phyloP scores from a whole-genome alignment of 2,888 invertebrate genomes.

The Drosophila peninsularis region DNA sequence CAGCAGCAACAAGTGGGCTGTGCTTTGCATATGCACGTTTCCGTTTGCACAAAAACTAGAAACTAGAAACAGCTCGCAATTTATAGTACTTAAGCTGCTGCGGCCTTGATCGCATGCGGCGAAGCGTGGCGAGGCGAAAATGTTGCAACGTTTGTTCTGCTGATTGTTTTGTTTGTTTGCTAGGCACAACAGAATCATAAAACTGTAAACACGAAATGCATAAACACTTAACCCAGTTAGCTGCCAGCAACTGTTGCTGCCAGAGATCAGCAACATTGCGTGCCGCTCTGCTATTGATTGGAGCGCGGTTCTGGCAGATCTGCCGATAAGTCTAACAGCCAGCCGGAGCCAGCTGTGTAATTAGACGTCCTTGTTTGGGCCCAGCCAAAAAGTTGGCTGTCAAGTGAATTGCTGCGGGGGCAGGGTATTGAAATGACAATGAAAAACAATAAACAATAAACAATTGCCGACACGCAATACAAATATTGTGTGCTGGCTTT shows the following conservation, averaged over 20 bases:
- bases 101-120: conserved; percentile 65
- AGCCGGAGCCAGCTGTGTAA: no score
- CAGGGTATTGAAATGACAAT: background rate
- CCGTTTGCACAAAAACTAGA: conserved; percentile 49
- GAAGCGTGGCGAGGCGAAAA: conserved; percentile 38
- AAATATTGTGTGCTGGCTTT: conserved; percentile 24
- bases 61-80: conserved; percentile 47
- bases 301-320: conserved; percentile 36
- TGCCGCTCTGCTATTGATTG: conserved; percentile 65
- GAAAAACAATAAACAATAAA: background rate
- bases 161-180: conserved; percentile 66
- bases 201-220: conserved; percentile 61
- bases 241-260: conserved; percentile 30
- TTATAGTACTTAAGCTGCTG: conserved; percentile 60
- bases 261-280: conserved; percentile 46
- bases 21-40: conserved; percentile 63
- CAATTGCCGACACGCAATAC: conserved; percentile 24
- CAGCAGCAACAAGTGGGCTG: conserved; percentile 30
- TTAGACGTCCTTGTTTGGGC: conserved; percentile 49
- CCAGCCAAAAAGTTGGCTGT: conserved; percentile 24
- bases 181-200: conserved; percentile 60
- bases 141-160: conserved; percentile 77
- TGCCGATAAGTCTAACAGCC: no score
- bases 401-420: conserved; percentile 10
- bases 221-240: conserved; percentile 71